Percentiles rank a stretch among this genome's conserved stretches.
These are phyloP conservation scores for Peromyscus californicus DNA, from an alignment of 2,113 vertebrate species.

Conservation along the genomic window DNA sequence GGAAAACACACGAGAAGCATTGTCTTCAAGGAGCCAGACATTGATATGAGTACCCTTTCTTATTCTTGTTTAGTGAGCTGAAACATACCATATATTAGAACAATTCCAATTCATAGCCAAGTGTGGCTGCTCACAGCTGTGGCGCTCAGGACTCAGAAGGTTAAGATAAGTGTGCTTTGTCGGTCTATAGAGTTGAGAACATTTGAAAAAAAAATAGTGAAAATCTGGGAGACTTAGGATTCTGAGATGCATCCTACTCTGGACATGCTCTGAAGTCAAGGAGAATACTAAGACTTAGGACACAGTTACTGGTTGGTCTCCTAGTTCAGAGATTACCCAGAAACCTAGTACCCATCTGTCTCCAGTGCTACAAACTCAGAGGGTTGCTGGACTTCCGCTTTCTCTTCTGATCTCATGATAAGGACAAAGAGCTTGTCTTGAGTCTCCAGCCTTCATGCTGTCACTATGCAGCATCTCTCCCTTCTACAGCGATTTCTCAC, in stretches of 20 bases:
- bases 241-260: no score
- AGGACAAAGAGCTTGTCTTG: background rate
- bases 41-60: background rate
- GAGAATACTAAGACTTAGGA: no score
- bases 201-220: background rate
- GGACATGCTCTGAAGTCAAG: background rate
- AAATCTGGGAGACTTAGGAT: background rate
- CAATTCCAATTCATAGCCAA: background rate
- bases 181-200: background rate
- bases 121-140: no score
- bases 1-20: background rate
- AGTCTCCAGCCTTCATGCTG: background rate
- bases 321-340: background rate
- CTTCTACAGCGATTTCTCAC: background rate
- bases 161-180: background rate
- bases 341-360: background rate
- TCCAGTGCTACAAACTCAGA: background rate
- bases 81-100: background rate
- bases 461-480: no score
- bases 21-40: background rate
- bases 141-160: no score
- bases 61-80: rapidly evolving
- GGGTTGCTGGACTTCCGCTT: rapidly evolving
- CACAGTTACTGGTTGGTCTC: no score
- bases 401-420: background rate